Evolutionary conservation across 2,113 vertebrate species (phyloP).

Genomic region (Strix uralensis): DNA sequence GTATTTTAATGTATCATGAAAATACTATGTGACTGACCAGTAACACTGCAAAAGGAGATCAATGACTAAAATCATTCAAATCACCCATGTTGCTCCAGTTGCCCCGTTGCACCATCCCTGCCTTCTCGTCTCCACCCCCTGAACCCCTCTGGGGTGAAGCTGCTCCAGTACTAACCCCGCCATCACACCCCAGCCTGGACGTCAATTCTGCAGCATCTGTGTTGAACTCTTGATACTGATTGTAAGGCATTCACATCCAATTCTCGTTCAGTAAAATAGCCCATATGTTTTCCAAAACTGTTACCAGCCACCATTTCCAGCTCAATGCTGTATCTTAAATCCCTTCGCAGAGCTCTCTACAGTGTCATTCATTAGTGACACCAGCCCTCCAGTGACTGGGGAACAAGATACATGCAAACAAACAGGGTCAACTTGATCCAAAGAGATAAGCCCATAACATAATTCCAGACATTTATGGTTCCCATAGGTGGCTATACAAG

Average conservation of each 20-base stretch:
- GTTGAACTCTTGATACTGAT: background rate
- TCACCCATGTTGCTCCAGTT: rapidly evolving
- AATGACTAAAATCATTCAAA: background rate
- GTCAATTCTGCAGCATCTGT: rapidly evolving
- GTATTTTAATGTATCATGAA: background rate
- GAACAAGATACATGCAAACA: background rate
- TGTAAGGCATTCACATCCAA: background rate
- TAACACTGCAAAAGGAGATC: background rate
- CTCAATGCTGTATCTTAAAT: background rate
- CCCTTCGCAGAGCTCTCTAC: background rate
- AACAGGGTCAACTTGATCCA: background rate
- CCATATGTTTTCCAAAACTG: background rate
- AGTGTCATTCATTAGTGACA: background rate
- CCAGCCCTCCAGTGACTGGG: background rate
- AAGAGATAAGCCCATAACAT: background rate
- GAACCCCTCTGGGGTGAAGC: background rate
- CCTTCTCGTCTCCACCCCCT: background rate
- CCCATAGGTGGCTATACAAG: background rate
- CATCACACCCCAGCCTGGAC: rapidly evolving
- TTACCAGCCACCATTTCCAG: background rate
- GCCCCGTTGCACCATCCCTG: rapidly evolving
- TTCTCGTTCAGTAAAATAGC: background rate
- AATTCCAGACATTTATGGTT: background rate
- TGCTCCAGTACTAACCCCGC: background rate
- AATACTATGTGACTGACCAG: background rate